Base-by-base conservation (phyloP, 1,140 invertebrate genomes). In the Apis laboriosa region DNA sequence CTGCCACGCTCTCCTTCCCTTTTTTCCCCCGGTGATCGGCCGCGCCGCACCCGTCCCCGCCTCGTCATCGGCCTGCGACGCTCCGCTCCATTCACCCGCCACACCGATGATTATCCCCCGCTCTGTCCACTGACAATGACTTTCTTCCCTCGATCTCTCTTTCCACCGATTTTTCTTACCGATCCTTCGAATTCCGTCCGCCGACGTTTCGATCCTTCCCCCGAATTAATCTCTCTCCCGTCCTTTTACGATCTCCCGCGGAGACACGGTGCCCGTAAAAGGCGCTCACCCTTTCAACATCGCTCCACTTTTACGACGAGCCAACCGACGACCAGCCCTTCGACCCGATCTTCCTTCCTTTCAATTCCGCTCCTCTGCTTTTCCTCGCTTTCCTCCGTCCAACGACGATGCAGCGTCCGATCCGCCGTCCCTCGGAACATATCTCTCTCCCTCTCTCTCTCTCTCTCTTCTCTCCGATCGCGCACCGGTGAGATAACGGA, bases 1-100 rank as follows among this genome's bases (percentile, higher is more conserved):
- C 85, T 68, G 82, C 81, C 86, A 77, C 80, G 85, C 64, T 84
- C 83, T 83, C 56, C 79, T 80, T 79, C 71, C 66, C 13, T 85
- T 84, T 76, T 83, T 76, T 80, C 72, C 56, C 53, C 75, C 49
- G 63, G 66, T 61, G 34, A 84, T 88, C 86, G 77, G 77, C 60
- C 64, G 72, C 68, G 68, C 49, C 66, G 63, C 67, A 86, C 77
- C 53, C 72, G 84, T 86, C 77, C 12, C 64, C 53, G 58, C 43
- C n/a, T n/a, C 67, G 75, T 83, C 81, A 78, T 83, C 81, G 81
- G 58, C 34, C 71, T n/a, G 51, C 73, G 55, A 67, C 28, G 51
- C 24, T 17, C 17, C 17, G 51, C 66, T 64, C 75, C 81, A 72
- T 78, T 72, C 75, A 72, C 51, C 51, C 64, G 12, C 72, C 34